Evolutionary conservation across 2,888 invertebrate genomes (phyloP), one percentile per base, ranked within the genome.

Genomic region (Perizoma affinitatum): DNA sequence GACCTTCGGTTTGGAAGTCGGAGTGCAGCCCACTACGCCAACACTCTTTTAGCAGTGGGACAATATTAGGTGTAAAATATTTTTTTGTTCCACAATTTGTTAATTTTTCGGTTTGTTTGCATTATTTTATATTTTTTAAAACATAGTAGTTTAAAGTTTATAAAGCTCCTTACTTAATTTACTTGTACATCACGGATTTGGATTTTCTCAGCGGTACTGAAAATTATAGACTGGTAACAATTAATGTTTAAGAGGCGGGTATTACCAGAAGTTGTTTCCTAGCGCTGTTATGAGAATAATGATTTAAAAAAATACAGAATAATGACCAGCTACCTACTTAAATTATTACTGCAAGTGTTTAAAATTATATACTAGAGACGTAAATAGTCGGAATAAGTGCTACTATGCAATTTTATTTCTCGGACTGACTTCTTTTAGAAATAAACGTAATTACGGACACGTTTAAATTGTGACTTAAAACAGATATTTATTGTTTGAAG

Each of bases 311-410:
- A 71, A 66, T 67, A 70, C 63, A 53, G 65, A 63, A 36, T 66
- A 74, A 76, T 75, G 44, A 70, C 66, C 57, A 50, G 38, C 51
- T 65, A 66, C 60, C 65, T 70, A 71, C 66, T 70, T 70, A 63
- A 44, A 64, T 61, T 45, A 58, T 60, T 62, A 56, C 46, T 52
- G 47, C 60, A 70, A 71, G 71, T 71, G 67, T 69, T 74, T 67
- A 67, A 75, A 79, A 79, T 79, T 74, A 76, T 67, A 70, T 65
- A 60, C 68, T 70, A 56, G 56, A 64, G 62, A 61, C 65, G 62
- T 69, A 76, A 79, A 75, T 74, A 77, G 66, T 74, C 63, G 43
- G 63, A 58, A 62, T 69, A 70, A 70, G 65, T 58, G 40, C 47
- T 38, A 47, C 61, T 45, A 49, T 56, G 47, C 62, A 62, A 59